These are phyloP conservation scores for Cylas formicarius DNA, from an alignment of 1,140 invertebrate species.

Conservation along the genomic window DNA sequence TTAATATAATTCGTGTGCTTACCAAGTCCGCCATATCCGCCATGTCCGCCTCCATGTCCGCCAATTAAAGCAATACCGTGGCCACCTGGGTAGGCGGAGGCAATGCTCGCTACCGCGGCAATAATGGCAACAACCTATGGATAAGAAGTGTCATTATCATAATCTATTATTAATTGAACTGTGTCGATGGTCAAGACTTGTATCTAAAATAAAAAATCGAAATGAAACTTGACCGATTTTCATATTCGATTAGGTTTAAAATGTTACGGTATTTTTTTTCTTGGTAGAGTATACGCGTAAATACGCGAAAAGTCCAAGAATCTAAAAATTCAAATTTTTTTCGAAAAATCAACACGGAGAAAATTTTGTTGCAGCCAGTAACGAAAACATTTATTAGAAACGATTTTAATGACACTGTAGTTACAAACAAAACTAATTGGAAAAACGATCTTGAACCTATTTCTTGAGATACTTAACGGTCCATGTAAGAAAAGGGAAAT, in stretches of 20 bases:
- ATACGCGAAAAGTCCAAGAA: no score
- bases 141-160: not conserved
- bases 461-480: no score
- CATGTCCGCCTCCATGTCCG: constrained; percentile 5
- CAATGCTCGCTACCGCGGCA: constrained; percentile 20
- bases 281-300: no score
- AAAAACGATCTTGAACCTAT: no score
- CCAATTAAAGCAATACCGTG: constrained; percentile 8
- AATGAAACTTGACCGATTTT: not conserved
- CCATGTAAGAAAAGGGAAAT: no score
- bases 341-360: no score
- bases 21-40: constrained; percentile 13
- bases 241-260: not conserved
- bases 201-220: not conserved
- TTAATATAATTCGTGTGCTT: no score
- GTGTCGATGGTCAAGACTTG: not conserved
- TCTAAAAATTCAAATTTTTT: no score
- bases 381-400: no score
- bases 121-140: constrained; percentile 20
- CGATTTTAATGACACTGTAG: no score
- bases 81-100: constrained; percentile 12
- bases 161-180: not conserved
- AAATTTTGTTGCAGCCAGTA: no score
- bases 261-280: not conserved
- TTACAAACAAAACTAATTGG: no score